Conservation (phyloP, 1,140 invertebrate species). For the Alviniconcha marisindica region DNA sequence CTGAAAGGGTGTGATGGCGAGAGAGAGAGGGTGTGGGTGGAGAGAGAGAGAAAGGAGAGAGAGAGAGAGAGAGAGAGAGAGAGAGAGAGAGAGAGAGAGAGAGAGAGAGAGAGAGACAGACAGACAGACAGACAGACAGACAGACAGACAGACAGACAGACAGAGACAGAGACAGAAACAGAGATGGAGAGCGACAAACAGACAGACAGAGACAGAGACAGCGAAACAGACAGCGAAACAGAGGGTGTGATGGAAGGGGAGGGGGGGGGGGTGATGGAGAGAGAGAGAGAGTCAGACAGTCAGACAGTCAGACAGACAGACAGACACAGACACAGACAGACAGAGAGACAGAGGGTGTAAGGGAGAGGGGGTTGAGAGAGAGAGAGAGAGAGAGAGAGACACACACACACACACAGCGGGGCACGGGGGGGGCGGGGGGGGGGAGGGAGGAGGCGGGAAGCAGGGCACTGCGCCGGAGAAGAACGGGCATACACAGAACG, state of each 20-base stretch:
- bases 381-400: no score
- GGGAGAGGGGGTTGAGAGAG: no score
- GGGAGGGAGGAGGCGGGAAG: no score
- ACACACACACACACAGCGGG: no score
- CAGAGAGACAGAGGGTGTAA: not conserved
- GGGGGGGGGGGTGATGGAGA: not conserved
- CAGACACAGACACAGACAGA: not conserved
- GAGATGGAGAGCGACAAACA: not conserved
- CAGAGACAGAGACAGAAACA: not conserved
- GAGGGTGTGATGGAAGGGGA: not conserved
- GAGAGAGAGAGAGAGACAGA: slow-evolving; percentile 7
- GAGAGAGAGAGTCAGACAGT: not conserved
- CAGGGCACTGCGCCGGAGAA: no score
- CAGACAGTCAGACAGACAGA: not conserved
- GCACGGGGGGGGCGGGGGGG: no score
- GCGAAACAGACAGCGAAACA: not conserved
- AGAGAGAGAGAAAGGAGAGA: slow-evolving; percentile 14
- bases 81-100: slow-evolving; percentile 17
- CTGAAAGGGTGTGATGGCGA: not conserved
- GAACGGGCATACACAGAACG: no score
- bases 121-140: not conserved
- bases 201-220: no score
- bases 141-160: not conserved
- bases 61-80: slow-evolving; percentile 17
- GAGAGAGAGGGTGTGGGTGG: not conserved